These are phyloP conservation scores for Altica lythri DNA, from an alignment of 2,888 invertebrate species.

Conservation along the genomic window DNA sequence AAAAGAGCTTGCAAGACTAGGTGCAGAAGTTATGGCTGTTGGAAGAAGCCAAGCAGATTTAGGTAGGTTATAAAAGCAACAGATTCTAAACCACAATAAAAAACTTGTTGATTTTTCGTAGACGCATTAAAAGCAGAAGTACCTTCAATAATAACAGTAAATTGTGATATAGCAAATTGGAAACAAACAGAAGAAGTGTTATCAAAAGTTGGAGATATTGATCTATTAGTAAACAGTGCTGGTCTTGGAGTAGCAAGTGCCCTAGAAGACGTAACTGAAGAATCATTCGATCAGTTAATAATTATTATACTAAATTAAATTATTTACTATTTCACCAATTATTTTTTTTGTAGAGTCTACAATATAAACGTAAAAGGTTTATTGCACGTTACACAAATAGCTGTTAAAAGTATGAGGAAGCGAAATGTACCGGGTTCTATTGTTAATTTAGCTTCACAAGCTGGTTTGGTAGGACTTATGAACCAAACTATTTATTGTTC, in stretches of 20 bases:
- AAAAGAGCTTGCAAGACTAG: slow-evolving; percentile 68
- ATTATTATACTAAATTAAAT: too few relatives aligned
- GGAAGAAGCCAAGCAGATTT: slow-evolving; percentile 72
- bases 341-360: slow-evolving; percentile 63
- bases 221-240: slow-evolving; percentile 90
- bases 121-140: not conserved
- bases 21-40: slow-evolving; percentile 78
- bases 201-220: slow-evolving; percentile 67
- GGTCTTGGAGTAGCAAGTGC: slow-evolving; percentile 73
- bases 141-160: not conserved
- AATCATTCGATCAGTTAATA: slow-evolving; percentile 69
- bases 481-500: slow-evolving; percentile 84
- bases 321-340: not conserved
- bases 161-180: slow-evolving; percentile 72
- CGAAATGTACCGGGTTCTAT: slow-evolving; percentile 81
- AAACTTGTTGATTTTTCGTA: not conserved
- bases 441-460: slow-evolving; percentile 91
- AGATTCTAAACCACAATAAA: not conserved
- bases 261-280: slow-evolving; percentile 64
- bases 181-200: slow-evolving; percentile 67
- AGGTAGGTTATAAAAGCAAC: slow-evolving; percentile 40
- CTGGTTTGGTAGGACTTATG: slow-evolving; percentile 72
- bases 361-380: slow-evolving; percentile 88
- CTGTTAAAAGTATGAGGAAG: slow-evolving; percentile 76
- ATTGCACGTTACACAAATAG: slow-evolving; percentile 83